phyloP scores from a whole-genome alignment of 2,888 invertebrate species.

The Pristionchus mayeri region DNA sequence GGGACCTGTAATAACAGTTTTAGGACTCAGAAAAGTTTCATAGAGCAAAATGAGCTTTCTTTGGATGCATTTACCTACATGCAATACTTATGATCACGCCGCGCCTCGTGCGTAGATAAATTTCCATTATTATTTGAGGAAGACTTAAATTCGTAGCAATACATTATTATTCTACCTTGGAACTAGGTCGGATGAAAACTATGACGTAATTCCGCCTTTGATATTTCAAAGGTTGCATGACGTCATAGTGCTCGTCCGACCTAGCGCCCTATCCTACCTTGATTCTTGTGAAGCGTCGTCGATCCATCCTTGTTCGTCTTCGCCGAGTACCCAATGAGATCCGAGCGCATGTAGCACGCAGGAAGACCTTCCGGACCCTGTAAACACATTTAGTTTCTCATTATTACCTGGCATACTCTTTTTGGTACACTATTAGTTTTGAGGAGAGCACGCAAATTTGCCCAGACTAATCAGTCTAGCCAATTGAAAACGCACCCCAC shows the following conservation, averaged over 20 bases:
- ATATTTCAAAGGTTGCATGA: background rate
- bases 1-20: slow-evolving; percentile 43
- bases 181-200: too few species aligned
- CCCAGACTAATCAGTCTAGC: background rate
- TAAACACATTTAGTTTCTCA: background rate
- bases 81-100: too few species aligned
- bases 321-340: slow-evolving; percentile 28
- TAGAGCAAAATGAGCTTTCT: too few species aligned
- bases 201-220: background rate
- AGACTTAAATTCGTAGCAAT: too few species aligned
- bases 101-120: too few species aligned
- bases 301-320: background rate
- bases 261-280: background rate
- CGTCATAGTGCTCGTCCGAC: too few species aligned
- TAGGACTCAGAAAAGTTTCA: too few species aligned
- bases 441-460: background rate
- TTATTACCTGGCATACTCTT: background rate
- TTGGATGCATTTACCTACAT: too few species aligned
- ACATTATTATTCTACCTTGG: too few species aligned
- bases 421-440: background rate
- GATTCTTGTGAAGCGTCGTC: background rate
- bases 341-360: slow-evolving; percentile 6
- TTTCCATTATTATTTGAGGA: too few species aligned
- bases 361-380: background rate
- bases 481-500: slow-evolving; percentile 58